These are phyloP conservation scores for Phengaris arion DNA, from an alignment of 2,888 invertebrate genomes.

Conservation along the genomic window DNA sequence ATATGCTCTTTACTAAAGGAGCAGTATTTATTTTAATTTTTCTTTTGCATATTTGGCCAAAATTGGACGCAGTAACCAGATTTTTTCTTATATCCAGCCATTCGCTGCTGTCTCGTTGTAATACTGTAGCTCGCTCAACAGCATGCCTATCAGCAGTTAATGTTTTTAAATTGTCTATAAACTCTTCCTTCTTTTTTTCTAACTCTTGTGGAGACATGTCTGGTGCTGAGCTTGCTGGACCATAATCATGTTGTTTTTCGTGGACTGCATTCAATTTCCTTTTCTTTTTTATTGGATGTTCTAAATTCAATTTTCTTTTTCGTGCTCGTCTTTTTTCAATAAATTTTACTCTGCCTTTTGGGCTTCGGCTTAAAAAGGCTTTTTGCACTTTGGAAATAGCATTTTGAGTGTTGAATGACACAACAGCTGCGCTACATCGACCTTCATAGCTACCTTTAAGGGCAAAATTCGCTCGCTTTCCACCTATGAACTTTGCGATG, in stretches of 20 bases:
- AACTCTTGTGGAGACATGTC: neutral
- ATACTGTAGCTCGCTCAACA: neutral
- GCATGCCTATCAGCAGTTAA: neutral
- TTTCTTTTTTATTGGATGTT: neutral
- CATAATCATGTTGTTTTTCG: neutral
- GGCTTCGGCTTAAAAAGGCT: neutral
- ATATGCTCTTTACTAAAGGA: neutral
- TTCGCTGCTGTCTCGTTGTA: neutral
- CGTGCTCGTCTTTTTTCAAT: neutral
- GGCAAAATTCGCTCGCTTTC: neutral
- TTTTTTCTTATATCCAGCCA: neutral
- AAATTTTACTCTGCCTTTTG: neutral
- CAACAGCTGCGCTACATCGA: neutral
- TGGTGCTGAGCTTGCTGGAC: neutral
- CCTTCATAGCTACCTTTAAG: neutral
- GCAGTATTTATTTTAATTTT: neutral
- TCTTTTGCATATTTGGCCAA: neutral
- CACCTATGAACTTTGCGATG: neutral
- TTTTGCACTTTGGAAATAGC: neutral
- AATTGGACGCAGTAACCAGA: neutral
- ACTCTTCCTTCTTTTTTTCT: neutral
- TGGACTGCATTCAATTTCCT: too few species aligned
- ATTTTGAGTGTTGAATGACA: neutral
- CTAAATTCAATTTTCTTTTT: neutral
- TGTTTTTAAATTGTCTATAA: neutral